Evolutionary conservation across 1,140 invertebrate species (phyloP).

Genomic region (Drosophila sp.): DNA sequence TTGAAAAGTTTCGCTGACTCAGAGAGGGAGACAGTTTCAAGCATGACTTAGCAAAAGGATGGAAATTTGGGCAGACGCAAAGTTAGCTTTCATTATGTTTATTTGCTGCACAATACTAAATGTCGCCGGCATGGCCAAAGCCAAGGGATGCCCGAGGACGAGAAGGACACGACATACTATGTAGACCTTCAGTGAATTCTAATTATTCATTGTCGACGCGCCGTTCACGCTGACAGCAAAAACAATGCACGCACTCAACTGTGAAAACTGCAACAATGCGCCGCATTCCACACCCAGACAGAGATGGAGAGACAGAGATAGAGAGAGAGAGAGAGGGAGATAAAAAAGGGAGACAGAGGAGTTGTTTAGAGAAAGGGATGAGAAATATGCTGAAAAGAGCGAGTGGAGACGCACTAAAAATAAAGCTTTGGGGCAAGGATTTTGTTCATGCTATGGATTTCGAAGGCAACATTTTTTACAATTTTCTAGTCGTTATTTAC

Average conservation of each 20-base stretch:
- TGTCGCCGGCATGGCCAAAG: constrained; percentile 6
- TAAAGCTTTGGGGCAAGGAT: constrained; percentile 65
- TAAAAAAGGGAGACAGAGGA: not conserved
- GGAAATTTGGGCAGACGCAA: not conserved
- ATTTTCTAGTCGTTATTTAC: constrained; percentile 80
- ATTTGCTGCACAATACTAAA: constrained; percentile 7
- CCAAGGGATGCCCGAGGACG: not conserved
- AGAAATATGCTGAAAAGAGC: constrained; percentile 8
- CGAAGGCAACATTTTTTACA: constrained; percentile 67
- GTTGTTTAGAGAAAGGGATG: not conserved
- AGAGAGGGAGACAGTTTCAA: not conserved
- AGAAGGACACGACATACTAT: not conserved
- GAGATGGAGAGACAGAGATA: constrained; percentile 11
- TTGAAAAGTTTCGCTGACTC: not conserved
- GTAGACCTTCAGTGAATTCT: constrained; percentile 65
- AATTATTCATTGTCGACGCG: constrained; percentile 78
- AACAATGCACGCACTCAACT: constrained; percentile 77
- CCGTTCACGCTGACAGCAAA: constrained; percentile 70
- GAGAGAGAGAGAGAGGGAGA: not conserved
- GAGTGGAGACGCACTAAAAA: constrained; percentile 50
- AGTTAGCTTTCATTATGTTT: constrained; percentile 2
- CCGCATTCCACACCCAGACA: constrained; percentile 59
- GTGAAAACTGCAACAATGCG: constrained; percentile 75
- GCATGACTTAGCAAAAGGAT: not conserved
- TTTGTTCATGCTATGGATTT: constrained; percentile 57